Base-by-base conservation (phyloP, 2,888 invertebrate species). In the Quadriops clusia region DNA sequence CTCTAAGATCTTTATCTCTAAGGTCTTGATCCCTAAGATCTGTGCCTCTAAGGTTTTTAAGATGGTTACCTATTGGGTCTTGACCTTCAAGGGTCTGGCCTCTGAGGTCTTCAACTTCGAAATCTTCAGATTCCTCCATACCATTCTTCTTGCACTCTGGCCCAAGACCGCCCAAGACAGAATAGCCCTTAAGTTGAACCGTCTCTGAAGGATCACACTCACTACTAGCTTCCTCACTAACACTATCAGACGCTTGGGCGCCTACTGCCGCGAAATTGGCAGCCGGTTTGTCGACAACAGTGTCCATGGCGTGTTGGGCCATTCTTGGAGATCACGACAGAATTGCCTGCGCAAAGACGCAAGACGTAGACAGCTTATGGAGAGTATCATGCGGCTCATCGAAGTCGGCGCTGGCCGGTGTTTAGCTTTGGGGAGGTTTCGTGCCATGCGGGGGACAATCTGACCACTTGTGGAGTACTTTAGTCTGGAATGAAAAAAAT, bases 281-380 rank as follows among this genome's bases (percentile, higher is more conserved):
- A 24, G 23, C 25, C 24, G 22, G 17, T 30, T 23, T 21, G 29
- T 16, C 29, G 28, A 22, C n/a, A 37, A 42, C 42, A 40, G 36
- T 42, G 51, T 52, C 51, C 53, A 49, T 42, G 42, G 48, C 43
- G 44, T 50, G 41, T 43, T 55, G 45, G 50, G 58, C 63, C 63
- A 63, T 61, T 63, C 63, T 49, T 56, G 54, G 36, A 63, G 50
- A 43, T 63, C 63, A 49, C 63, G 56, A 43, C 51, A 45, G 46
- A 61, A 61, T 42, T 61, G 60, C 50, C 58, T 53, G 48, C 61
- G 60, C 43, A 54, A 50, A 25, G 40, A 50, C 50, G 58, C 54
- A 34, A 58, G 54, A 47, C 51, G 50, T 23, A 40, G 36, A 24
- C 32, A 37, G 35, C 37, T 46, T 32, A 39, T 41, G 42, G 37